These are phyloP conservation scores for Syndactyla subalaris DNA, from an alignment of 2,797 vertebrate species.

Conservation along the genomic window DNA sequence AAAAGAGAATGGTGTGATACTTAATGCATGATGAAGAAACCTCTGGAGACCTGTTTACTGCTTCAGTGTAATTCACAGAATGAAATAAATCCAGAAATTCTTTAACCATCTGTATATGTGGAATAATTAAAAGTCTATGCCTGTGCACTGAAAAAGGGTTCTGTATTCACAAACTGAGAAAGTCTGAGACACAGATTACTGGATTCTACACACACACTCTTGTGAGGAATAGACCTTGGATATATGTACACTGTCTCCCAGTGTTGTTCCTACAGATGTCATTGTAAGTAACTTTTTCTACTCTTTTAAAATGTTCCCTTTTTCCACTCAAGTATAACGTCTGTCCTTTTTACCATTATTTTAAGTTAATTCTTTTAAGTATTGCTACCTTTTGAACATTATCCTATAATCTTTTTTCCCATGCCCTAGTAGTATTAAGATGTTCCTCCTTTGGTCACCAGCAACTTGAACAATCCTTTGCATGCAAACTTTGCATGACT, in stretches of 20 bases:
- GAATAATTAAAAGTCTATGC: neutral
- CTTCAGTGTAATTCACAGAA: neutral
- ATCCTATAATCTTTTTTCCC: neutral
- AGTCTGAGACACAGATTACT: neutral
- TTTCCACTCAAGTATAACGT: neutral
- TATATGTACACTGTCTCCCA: neutral
- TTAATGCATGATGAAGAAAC: neutral
- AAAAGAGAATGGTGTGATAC: neutral
- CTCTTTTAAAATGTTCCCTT: neutral
- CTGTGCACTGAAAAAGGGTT: neutral
- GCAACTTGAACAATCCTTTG: neutral
- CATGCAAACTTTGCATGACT: neutral
- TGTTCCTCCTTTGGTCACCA: neutral
- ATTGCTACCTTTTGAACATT: neutral
- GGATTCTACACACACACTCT: neutral
- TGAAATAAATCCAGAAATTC: neutral
- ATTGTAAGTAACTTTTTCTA: neutral
- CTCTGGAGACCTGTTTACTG: neutral
- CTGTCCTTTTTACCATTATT: neutral
- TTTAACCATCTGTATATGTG: rapidly evolving
- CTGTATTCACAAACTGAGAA: neutral
- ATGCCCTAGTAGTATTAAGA: neutral
- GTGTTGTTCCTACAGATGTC: neutral
- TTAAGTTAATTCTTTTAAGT: neutral
- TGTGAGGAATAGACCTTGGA: neutral